Base-by-base conservation (phyloP, 2,888 invertebrate species). In the Cloeon dipterum region DNA sequence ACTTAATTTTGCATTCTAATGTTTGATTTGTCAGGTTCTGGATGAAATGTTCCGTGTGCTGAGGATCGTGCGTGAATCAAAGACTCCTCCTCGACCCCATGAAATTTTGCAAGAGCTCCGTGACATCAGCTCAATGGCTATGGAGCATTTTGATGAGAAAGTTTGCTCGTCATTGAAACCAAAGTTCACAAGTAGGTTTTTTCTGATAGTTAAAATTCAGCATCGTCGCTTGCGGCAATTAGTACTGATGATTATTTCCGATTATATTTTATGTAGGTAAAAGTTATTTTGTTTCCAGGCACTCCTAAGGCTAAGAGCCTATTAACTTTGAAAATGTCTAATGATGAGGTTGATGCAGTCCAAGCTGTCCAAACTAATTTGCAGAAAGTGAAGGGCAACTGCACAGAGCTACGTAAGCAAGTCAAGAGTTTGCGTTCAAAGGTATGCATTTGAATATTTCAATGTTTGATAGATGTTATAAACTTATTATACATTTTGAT, bases 141-240 rank as follows among this genome's bases (percentile, higher is more conserved):
- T 91, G 62, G 91, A 91, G 50, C 85, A 91, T 54, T 91, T 91
- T 52, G 89, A 91, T 51, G 89, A 91, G 49, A 77, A 82, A 51
- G 81, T n/a, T n/a, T n/a, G n/a, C n/a, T n/a, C n/a, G n/a, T n/a
- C n/a, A n/a, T n/a, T n/a, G n/a, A n/a, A n/a, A n/a, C n/a, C n/a
- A n/a, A n/a, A n/a, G n/a, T n/a, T n/a, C n/a, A n/a, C n/a, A n/a
- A n/a, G n/a, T n/a, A n/a, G n/a, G n/a, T n/a, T n/a, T n/a, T n/a
- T n/a, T n/a, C n/a, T n/a, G n/a, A n/a, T n/a, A n/a, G n/a, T n/a
- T n/a, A n/a, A n/a, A n/a, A n/a, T n/a, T n/a, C n/a, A n/a, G n/a
- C n/a, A n/a, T n/a, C n/a, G n/a, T n/a, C n/a, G n/a, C n/a, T n/a
- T n/a, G n/a, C n/a, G n/a, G 17, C 17, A 17, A 2, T 3, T 17